A percentile compares a stretch with the other conserved stretches of the same genome.
Evolutionary conservation across 2,888 invertebrate species (phyloP).

Genomic region (Anthrax anthrax): DNA sequence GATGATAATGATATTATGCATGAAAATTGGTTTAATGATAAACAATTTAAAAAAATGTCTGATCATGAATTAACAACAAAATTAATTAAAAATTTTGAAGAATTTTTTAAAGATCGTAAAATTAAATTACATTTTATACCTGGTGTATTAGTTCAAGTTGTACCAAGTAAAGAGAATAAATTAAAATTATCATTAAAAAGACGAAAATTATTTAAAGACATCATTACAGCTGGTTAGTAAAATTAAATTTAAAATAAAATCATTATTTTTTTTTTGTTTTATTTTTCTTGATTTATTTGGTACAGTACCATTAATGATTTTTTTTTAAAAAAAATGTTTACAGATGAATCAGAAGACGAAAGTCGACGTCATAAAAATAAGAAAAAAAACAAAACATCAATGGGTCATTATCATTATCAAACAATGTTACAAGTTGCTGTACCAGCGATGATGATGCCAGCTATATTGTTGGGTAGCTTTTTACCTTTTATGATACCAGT

Average conservation of each 20-base stretch:
- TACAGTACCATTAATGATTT: too few relatives aligned
- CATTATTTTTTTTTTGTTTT: too few relatives aligned
- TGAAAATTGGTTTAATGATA: constrained; percentile 28
- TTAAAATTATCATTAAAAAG: constrained; percentile 37
- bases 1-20: constrained; percentile 18
- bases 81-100: constrained; percentile 37
- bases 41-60: constrained; percentile 36
- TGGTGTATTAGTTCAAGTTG: constrained; percentile 38
- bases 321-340: background rate
- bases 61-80: constrained; percentile 39
- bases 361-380: constrained; percentile 14
- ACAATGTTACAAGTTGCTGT: constrained; percentile 33
- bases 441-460: constrained; percentile 46
- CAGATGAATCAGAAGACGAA: background rate
- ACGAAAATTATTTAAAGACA: constrained; percentile 27
- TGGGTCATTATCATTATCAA: constrained; percentile 17
- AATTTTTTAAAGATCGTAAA: constrained; percentile 37
- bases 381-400: constrained; percentile 14
- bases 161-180: constrained; percentile 39
- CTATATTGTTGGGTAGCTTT: constrained; percentile 48
- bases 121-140: constrained; percentile 38
- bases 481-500: constrained; percentile 54
- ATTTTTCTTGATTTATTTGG: too few relatives aligned
- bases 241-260: background rate
- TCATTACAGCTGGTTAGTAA: background rate